Base-by-base conservation (phyloP, 2,888 invertebrate species). In the Tiliacea aurago region DNA sequence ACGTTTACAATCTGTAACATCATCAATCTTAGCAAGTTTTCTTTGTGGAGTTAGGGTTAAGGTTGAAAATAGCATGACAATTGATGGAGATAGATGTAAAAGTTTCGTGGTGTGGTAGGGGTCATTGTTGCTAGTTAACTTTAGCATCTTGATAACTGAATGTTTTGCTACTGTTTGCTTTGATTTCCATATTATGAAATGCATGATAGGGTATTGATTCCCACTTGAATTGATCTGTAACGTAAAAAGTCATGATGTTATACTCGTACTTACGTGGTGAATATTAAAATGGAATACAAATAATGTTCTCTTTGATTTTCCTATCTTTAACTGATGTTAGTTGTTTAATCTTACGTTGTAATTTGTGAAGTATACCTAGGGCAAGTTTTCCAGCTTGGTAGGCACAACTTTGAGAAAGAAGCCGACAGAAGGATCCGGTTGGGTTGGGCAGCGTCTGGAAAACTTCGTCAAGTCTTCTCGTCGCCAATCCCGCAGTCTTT, bases 151-250 rank as follows among this genome's bases (percentile, higher is more conserved):
- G 84, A 85, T 84, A 85, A 87, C 80, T 85, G 76, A 75, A 76
- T 76, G 79, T 82, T 84, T 86, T 51, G 91, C 91, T 91, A 91
- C 91, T 85, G 91, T 90, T 86, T 84, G 76, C 53, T 72, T 78
- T 62, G 47, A n/a, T 66, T 74, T 82, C 11, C 4, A 28, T 67
- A 23, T 67, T 37, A n/a, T 47, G 62, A n/a, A 83, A 65, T 62
- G 56, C 56, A n/a, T 70, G 70, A 61, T 67, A 75, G 20, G 20
- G 13, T 61, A 55, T 66, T 56, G 4, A 51, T 64, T 56, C 20
- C 47, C 18, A 55, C 37, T 63, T 56, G 20, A 47, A 43, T 66
- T 62, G 20, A 23, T 76, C 13, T 62, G 51, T 20, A 56, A n/a
- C 18, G 15, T 68, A 18, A 6, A 49, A 15, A 28, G 20, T 1